Evolutionary conservation across 2,797 vertebrate species (phyloP).

Genomic region (Parambassis ranga): DNA sequence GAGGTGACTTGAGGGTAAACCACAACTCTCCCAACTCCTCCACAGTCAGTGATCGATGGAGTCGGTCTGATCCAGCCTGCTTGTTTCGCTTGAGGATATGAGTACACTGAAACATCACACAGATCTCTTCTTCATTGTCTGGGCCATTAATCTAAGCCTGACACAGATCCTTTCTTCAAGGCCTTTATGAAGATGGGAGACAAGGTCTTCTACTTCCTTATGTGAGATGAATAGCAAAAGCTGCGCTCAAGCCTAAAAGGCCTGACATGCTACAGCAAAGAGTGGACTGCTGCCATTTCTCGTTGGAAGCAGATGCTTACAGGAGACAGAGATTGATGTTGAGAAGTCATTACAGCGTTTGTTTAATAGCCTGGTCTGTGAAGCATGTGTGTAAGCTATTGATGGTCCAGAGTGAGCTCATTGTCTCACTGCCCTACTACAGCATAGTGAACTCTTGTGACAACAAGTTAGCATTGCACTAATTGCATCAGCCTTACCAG

Average conservation of each 20-base stretch:
- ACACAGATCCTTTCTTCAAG: background rate
- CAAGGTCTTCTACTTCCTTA: conserved; percentile 8
- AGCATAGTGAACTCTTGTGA: background rate
- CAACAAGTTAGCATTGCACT: background rate
- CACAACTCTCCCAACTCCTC: background rate
- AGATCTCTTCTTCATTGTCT: background rate
- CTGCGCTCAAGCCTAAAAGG: conserved; percentile 24
- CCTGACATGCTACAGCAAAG: conserved; percentile 7
- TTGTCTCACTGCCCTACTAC: background rate
- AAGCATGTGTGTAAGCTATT: conserved; percentile 24
- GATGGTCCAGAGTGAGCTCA: background rate
- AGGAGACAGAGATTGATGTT: conserved; percentile 38
- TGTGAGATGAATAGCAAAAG: conserved; percentile 25
- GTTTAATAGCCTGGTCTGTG: conserved; percentile 44
- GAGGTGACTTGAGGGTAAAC: conserved; percentile 24
- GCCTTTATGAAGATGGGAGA: conserved; percentile 4
- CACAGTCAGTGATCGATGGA: conserved; percentile 23
- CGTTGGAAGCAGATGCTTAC: conserved; percentile 57
- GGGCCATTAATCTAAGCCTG: conserved; percentile 15
- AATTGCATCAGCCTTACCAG: too few species aligned
- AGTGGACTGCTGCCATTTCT: conserved; percentile 10
- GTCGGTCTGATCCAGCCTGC: background rate
- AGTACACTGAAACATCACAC: conserved; percentile 8
- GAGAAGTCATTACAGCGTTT: conserved; percentile 26
- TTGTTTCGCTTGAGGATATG: conserved; percentile 7